These are phyloP conservation scores for Panonychus citri DNA, from an alignment of 1,140 invertebrate genomes.

Conservation along the genomic window DNA sequence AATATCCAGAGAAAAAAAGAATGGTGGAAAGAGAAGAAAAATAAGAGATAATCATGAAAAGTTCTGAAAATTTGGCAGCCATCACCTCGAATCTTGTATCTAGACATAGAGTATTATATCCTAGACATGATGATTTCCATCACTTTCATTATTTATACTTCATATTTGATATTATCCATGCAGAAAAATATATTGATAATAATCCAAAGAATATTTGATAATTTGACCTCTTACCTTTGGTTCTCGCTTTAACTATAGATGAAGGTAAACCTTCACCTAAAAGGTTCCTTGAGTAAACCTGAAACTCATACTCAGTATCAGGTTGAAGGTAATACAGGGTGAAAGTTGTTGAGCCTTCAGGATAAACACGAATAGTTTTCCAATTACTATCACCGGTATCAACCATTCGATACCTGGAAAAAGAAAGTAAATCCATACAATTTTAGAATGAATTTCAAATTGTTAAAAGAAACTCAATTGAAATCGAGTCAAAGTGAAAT, in stretches of 20 bases:
- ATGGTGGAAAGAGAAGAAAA: too few relatives aligned
- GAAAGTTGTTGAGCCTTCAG: slow-evolving; percentile 53
- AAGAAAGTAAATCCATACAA: background rate
- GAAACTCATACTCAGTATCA: slow-evolving; percentile 80
- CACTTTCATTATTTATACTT: too few relatives aligned
- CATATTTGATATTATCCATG: too few relatives aligned
- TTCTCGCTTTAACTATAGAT: slow-evolving; percentile 64
- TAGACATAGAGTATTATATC: too few relatives aligned
- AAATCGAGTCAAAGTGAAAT: too few relatives aligned
- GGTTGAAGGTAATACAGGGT: slow-evolving; percentile 71
- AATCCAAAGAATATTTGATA: too few relatives aligned
- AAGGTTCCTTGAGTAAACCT: slow-evolving; percentile 78
- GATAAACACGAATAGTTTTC: slow-evolving; percentile 76
- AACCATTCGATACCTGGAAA: slow-evolving; percentile 31
- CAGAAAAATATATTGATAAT: too few relatives aligned
- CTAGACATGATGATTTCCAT: too few relatives aligned
- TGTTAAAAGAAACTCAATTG: background rate
- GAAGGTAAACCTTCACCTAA: slow-evolving; percentile 85
- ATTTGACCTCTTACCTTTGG: slow-evolving; percentile 43
- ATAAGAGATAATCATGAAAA: too few relatives aligned
- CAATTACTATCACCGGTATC: slow-evolving; percentile 31
- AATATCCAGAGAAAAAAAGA: too few relatives aligned
- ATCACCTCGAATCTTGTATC: too few relatives aligned
- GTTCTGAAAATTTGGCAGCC: too few relatives aligned
- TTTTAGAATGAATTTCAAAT: background rate